These are phyloP conservation scores for Chiridota heheva DNA, from an alignment of 35 echinoderm and acorn worm genomes.

Conservation along the genomic window DNA sequence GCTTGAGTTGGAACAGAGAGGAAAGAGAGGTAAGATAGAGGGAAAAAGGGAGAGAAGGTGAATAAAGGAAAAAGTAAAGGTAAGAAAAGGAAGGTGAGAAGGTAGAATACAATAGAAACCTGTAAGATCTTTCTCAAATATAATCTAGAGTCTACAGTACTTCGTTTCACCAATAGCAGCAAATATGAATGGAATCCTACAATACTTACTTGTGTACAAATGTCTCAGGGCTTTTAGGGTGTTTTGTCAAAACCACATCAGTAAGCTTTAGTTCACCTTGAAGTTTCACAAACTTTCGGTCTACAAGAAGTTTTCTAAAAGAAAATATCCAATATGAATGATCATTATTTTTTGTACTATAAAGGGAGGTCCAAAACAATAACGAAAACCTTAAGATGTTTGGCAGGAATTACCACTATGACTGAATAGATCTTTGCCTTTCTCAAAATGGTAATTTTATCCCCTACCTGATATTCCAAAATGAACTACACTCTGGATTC, in stretches of 20 bases:
- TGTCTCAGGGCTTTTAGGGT: slow-evolving; percentile 95
- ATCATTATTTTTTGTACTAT: not conserved
- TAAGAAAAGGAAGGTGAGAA: too few species aligned
- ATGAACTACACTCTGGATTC: slow-evolving; percentile 74
- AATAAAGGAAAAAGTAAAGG: too few species aligned
- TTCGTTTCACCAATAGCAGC: too few species aligned
- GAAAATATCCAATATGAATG: not conserved
- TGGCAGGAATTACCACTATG: not conserved
- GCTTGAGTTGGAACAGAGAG: too few species aligned
- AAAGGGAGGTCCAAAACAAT: not conserved
- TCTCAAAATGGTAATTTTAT: not conserved
- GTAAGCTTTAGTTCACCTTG: slow-evolving; percentile 72
- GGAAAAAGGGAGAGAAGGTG: too few species aligned
- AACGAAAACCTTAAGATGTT: not conserved
- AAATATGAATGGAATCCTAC: too few species aligned
- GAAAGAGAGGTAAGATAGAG: too few species aligned
- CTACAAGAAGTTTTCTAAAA: slow-evolving; percentile 69
- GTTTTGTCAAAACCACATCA: slow-evolving; percentile 66
- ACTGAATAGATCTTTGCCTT: not conserved
- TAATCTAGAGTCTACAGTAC: too few species aligned
- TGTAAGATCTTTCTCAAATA: too few species aligned
- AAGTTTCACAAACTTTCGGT: slow-evolving; percentile 42
- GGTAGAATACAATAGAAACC: too few species aligned
- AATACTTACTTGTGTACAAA: slow-evolving; percentile 77
- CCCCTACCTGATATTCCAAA: slow-evolving; percentile 85